Conservation (phyloP, 1,140 invertebrate species). For the Temnothorax longispinosus region DNA sequence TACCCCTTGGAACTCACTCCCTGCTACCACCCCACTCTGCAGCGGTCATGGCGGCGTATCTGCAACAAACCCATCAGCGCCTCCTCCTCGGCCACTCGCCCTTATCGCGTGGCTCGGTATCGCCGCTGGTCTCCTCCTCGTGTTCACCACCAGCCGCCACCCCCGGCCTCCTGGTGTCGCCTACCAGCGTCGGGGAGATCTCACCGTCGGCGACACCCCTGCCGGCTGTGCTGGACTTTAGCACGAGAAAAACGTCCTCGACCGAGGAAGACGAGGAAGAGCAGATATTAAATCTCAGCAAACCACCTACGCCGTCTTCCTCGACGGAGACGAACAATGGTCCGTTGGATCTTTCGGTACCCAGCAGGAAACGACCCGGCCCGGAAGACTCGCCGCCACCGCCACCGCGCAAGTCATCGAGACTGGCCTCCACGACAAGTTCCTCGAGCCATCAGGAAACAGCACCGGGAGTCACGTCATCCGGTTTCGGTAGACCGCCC, state of each 20-base stretch:
- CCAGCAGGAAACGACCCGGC: conserved; percentile 90
- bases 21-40: conserved; percentile 91
- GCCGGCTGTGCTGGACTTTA: conserved; percentile 91
- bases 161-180: conserved; percentile 83
- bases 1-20: conserved; percentile 83
- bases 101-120: conserved; percentile 87
- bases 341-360: conserved; percentile 92
- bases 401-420: conserved; percentile 88
- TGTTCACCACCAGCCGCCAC: conserved; percentile 86
- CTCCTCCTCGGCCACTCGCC: conserved; percentile 91
- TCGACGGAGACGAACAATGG: conserved; percentile 89
- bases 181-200: conserved; percentile 77
- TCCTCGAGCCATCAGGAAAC: conserved; percentile 79
- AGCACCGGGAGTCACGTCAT: conserved; percentile 71
- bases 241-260: conserved; percentile 87
- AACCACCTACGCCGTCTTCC: conserved; percentile 86
- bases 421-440: conserved; percentile 83
- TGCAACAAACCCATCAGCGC: conserved; percentile 90
- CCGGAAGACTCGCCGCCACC: conserved; percentile 89
- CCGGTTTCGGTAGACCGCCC: conserved; percentile 88
- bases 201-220: conserved; percentile 84
- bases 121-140: conserved; percentile 88
- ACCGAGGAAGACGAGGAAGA: conserved; percentile 87
- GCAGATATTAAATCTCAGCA: conserved; percentile 90
- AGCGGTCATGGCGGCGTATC: conserved; percentile 91